These are phyloP conservation scores for Halictus rubicundus DNA, from an alignment of 1,140 invertebrate species.

Conservation along the genomic window DNA sequence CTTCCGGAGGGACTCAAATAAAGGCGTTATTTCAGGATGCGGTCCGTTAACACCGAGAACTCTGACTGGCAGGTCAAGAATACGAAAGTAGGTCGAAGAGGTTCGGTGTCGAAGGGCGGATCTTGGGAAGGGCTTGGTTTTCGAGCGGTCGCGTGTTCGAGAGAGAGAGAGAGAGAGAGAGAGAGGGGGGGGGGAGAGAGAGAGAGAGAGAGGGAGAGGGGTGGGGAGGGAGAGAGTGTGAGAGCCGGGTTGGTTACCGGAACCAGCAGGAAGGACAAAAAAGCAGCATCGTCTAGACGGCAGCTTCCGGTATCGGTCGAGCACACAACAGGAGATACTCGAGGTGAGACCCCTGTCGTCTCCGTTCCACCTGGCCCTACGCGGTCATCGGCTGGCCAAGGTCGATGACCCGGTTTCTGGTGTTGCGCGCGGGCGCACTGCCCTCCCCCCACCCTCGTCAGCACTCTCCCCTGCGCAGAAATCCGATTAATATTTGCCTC, in stretches of 20 bases:
- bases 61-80: not conserved
- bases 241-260: not conserved
- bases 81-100: not conserved
- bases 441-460: not conserved
- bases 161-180: not conserved
- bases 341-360: conserved; percentile 12
- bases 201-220: not conserved
- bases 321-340: conserved; percentile 9
- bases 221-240: not conserved
- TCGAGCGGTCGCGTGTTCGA: not conserved
- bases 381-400: conserved; percentile 32
- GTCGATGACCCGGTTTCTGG: conserved; percentile 30
- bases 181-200: not conserved
- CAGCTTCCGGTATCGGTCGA: conserved; percentile 71
- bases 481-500: conserved; percentile 16
- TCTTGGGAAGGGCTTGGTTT: not conserved
- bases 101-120: not conserved
- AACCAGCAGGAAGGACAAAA: conserved; percentile 41
- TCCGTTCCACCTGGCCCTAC: conserved; percentile 68
- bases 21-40: too few relatives aligned
- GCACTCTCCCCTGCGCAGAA: not conserved
- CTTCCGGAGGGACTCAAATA: too few relatives aligned
- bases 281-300: conserved; percentile 73
- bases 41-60: too few relatives aligned
- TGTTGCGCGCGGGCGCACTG: too few relatives aligned